These are phyloP conservation scores for Adelphocoris suturalis DNA, from an alignment of 2,888 invertebrate species.

Conservation along the genomic window DNA sequence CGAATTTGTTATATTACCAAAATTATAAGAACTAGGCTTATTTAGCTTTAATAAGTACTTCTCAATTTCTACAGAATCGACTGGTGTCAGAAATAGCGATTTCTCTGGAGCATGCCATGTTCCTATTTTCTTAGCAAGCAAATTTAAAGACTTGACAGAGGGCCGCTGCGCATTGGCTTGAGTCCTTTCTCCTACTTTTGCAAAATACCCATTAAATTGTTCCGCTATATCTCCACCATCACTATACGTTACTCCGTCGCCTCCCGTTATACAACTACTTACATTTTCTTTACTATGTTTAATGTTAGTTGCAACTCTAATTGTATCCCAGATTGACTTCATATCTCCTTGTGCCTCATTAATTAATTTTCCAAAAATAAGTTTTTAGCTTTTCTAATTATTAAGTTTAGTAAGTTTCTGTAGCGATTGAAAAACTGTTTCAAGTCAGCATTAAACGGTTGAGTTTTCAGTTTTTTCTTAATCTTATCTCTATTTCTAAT, in stretches of 20 bases:
- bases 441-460: not conserved
- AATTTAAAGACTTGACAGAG: not conserved
- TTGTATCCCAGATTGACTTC: too few species aligned
- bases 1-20: conserved; percentile 30
- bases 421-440: conserved; percentile 1
- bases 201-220: conserved; percentile 8
- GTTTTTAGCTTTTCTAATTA: conserved; percentile 16
- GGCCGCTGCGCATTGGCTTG: not conserved
- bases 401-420: not conserved
- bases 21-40: not conserved
- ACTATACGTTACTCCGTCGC: not conserved
- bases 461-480: conserved; percentile 17
- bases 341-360: conserved; percentile 6
- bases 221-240: conserved; percentile 21
- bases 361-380: conserved; percentile 30
- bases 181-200: not conserved
- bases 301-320: too few species aligned
- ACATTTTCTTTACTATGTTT: too few species aligned
- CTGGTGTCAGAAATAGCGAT: not conserved
- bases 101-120: not conserved
- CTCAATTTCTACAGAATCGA: not conserved
- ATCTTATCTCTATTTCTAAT: not conserved
- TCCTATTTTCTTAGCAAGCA: not conserved
- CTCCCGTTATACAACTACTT: too few species aligned
- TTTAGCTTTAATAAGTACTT: not conserved